Percentiles rank a stretch among this genome's conserved stretches.
These are phyloP conservation scores for Dendroctonus valens DNA, from an alignment of 1,140 invertebrate species.

Conservation along the genomic window DNA sequence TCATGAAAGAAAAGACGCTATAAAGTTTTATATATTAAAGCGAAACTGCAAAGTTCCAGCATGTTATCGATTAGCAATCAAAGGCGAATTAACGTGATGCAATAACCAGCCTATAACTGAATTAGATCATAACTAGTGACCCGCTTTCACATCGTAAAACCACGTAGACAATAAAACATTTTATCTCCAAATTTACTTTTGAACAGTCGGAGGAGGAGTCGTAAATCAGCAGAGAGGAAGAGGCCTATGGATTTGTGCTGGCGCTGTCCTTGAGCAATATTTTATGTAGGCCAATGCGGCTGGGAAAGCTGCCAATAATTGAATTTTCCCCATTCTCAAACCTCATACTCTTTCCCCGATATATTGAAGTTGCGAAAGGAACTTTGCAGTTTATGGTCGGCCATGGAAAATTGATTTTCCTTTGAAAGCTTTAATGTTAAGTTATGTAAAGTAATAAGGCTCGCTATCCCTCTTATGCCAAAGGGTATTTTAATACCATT, in stretches of 20 bases:
- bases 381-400: constrained; percentile 16
- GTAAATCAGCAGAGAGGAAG: constrained; percentile 9
- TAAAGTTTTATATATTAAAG: no score
- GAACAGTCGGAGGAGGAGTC: not conserved
- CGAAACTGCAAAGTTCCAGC: no score
- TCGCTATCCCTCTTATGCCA: not conserved
- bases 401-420: constrained; percentile 15
- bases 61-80: no score
- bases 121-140: no score
- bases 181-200: no score
- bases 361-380: constrained; percentile 7
- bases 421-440: constrained; percentile 8
- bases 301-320: constrained; percentile 31
- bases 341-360: constrained; percentile 22
- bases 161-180: no score
- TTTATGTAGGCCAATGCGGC: constrained; percentile 16
- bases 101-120: no score
- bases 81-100: no score
- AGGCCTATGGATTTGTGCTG: constrained; percentile 18
- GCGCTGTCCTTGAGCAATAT: constrained; percentile 13
- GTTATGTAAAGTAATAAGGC: constrained; percentile 8
- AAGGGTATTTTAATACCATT: constrained; percentile 1
- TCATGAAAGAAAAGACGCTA: no score
- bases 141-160: no score
- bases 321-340: constrained; percentile 23